Evolutionary conservation across 2,888 invertebrate species (phyloP).

Genomic region (Lissonota sp.): DNA sequence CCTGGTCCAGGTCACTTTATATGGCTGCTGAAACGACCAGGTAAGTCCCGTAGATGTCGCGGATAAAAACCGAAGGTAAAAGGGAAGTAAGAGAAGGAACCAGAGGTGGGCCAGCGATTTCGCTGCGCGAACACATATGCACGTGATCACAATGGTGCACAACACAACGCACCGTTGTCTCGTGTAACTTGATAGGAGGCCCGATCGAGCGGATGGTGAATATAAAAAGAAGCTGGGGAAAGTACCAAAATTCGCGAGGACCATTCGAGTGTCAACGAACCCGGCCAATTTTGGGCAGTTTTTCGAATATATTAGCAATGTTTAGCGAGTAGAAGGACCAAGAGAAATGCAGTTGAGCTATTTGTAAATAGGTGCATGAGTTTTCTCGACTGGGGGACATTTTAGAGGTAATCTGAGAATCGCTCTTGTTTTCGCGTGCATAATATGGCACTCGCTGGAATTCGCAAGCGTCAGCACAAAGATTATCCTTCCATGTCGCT

Average conservation of each 20-base stretch:
- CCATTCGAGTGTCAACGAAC: slow-evolving; percentile 28
- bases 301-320: slow-evolving; percentile 6
- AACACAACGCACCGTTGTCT: slow-evolving; percentile 39
- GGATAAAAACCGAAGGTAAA: slow-evolving; percentile 57
- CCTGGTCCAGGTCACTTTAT: slow-evolving; percentile 56
- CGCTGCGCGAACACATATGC: background rate
- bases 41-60: slow-evolving; percentile 62
- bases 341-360: too few species aligned
- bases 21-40: slow-evolving; percentile 57
- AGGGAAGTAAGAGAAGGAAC: slow-evolving; percentile 23
- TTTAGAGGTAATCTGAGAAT: slow-evolving; percentile 64
- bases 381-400: slow-evolving; percentile 9
- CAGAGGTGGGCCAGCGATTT: slow-evolving; percentile 33
- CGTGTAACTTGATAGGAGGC: slow-evolving; percentile 60
- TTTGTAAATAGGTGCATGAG: too few species aligned
- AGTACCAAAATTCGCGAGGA: slow-evolving; percentile 41
- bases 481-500: slow-evolving; percentile 65
- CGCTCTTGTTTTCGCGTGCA: slow-evolving; percentile 59
- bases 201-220: slow-evolving; percentile 30
- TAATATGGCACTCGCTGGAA: slow-evolving; percentile 49
- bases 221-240: slow-evolving; percentile 30
- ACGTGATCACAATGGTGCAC: slow-evolving; percentile 26
- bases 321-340: too few species aligned
- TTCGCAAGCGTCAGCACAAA: slow-evolving; percentile 61
- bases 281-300: slow-evolving; percentile 25